A percentile compares a stretch with the other conserved stretches of the same genome.
Conservation (phyloP, 2,888 invertebrate species). For the Ornithoptera alexandrae region DNA sequence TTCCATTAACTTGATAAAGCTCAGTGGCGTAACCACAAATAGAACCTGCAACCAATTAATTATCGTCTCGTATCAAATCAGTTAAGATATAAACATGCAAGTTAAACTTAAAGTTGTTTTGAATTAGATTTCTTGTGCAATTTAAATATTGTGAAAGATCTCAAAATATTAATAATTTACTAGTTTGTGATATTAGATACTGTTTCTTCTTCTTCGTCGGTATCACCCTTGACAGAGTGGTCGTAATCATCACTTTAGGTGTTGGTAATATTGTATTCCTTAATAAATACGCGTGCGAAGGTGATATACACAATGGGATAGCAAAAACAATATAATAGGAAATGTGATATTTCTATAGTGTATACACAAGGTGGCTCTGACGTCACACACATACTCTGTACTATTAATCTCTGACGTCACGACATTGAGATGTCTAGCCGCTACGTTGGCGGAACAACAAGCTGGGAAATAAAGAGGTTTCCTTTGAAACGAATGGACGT, state of each 20-base stretch:
- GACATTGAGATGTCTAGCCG: conserved; percentile 20
- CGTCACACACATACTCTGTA: not conserved
- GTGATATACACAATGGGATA: not conserved
- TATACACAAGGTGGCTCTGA: not conserved
- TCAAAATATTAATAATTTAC: too few species aligned
- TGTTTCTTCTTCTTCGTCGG: too few species aligned
- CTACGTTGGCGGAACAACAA: conserved; percentile 7
- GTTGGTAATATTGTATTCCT: too few species aligned
- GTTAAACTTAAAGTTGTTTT: not conserved
- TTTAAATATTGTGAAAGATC: not conserved
- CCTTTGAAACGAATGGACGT: conserved; percentile 1
- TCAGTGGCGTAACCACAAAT: conserved; percentile 8
- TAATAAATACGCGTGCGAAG: too few species aligned
- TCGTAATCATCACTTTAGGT: too few species aligned
- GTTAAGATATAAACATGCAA: not conserved
- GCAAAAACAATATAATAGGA: not conserved
- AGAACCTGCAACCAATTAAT: conserved; percentile 21
- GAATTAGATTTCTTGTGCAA: not conserved
- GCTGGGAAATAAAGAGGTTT: conserved; percentile 16
- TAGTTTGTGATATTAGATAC: too few species aligned
- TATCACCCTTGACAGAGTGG: too few species aligned
- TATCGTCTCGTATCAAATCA: conserved; percentile 4
- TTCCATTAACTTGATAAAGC: conserved; percentile 25
- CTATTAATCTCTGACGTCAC: conserved; percentile 2
- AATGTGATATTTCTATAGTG: too few species aligned